Evolutionary conservation across 2,797 vertebrate genomes (phyloP).

Genomic region (Scomberomorus guttatus): DNA sequence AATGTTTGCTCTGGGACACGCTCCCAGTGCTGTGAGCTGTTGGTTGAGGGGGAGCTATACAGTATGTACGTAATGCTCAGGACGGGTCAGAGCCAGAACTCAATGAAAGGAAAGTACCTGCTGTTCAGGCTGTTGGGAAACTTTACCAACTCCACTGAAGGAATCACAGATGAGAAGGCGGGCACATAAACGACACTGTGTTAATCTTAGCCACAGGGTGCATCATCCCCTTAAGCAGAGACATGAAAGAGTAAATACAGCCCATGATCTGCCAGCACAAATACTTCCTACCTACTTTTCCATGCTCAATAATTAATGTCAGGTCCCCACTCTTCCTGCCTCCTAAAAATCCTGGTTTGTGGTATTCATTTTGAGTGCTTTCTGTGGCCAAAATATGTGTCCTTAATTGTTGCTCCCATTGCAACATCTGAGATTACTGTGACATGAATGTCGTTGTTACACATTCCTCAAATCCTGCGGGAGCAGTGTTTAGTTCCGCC

Average conservation of each 20-base stretch:
- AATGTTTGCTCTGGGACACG: conserved; percentile 60
- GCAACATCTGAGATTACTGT: conserved; percentile 50
- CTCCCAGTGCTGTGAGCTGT: conserved; percentile 48
- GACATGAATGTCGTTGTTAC: conserved; percentile 62
- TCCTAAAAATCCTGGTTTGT: conserved; percentile 2
- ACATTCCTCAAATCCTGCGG: conserved; percentile 65
- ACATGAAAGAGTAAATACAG: conserved; percentile 58
- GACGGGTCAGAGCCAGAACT: conserved; percentile 52
- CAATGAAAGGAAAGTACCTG: conserved; percentile 47
- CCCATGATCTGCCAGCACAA: conserved; percentile 44
- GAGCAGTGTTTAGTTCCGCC: conserved; percentile 73
- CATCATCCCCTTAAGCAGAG: conserved; percentile 43
- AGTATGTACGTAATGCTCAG: conserved; percentile 29
- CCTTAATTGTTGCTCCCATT: conserved; percentile 44
- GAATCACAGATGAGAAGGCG: conserved; percentile 30
- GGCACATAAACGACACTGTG: conserved; percentile 41
- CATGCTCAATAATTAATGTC: conserved; percentile 19
- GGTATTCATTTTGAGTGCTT: conserved; percentile 8
- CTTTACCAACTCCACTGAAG: conserved; percentile 19
- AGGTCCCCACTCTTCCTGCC: conserved; percentile 18
- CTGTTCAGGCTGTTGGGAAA: conserved; percentile 28
- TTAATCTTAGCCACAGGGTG: conserved; percentile 61
- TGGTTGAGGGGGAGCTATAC: conserved; percentile 55
- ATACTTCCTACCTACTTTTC: conserved; percentile 41
- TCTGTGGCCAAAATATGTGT: conserved; percentile 25